These are phyloP conservation scores for Rambutsinella grinnellia DNA, from an alignment of 2,888 invertebrate species.

Conservation along the genomic window DNA sequence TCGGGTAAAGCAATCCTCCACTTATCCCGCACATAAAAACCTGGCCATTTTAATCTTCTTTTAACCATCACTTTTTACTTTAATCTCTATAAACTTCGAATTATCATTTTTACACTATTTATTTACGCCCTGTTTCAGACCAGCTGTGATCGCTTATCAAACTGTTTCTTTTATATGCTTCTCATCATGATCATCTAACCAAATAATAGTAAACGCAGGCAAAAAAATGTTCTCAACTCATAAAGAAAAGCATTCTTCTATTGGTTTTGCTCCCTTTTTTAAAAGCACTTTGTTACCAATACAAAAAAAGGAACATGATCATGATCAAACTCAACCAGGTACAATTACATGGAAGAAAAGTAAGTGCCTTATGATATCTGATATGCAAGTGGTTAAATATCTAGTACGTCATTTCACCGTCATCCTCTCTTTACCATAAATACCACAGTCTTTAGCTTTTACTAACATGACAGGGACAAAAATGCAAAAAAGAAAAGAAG, in stretches of 20 bases:
- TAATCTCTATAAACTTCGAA: background rate
- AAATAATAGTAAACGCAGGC: no score
- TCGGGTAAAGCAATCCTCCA: no score
- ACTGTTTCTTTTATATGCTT: slow-evolving; percentile 12
- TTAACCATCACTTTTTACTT: background rate
- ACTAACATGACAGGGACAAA: background rate
- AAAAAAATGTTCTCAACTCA: no score
- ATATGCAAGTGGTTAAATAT: background rate
- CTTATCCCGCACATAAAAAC: background rate
- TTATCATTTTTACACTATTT: slow-evolving; percentile 43
- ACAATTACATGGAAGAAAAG: background rate
- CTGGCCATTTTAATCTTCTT: background rate
- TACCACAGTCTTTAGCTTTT: background rate
- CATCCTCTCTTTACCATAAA: background rate
- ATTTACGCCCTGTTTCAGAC: slow-evolving; percentile 53
- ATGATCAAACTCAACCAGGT: background rate
- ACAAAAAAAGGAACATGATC: background rate
- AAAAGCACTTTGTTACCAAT: background rate
- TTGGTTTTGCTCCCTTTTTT: background rate
- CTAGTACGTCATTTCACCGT: background rate
- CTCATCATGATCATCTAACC: no score
- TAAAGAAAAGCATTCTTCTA: no score
- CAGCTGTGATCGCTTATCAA: slow-evolving; percentile 48
- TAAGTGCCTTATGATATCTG: background rate
- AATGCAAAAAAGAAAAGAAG: background rate